Evolutionary conservation across 2,888 invertebrate species (phyloP).

Genomic region (Hemicrepidius hirtus): DNA sequence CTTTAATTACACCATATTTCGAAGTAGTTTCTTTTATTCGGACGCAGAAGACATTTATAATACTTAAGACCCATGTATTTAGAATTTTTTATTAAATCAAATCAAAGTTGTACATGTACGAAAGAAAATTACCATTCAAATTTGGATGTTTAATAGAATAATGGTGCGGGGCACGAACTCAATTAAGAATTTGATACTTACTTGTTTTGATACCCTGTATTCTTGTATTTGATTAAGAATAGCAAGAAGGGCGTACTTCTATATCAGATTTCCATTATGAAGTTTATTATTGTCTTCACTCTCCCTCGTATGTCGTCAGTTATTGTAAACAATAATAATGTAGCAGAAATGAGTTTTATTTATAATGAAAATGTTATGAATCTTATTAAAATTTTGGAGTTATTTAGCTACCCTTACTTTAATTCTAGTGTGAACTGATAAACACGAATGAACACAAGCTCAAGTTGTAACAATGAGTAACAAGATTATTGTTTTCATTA

Average conservation of each 20-base stretch:
- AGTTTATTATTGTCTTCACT: not conserved
- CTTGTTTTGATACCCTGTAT: conserved; percentile 10
- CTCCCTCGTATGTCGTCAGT: not conserved
- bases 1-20: too few species aligned
- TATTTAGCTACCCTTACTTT: not conserved
- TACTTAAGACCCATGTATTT: too few species aligned
- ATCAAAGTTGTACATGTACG: too few species aligned
- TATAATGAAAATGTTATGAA: not conserved
- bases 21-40: too few species aligned
- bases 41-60: too few species aligned
- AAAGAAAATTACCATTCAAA: not conserved
- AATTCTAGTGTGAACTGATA: not conserved
- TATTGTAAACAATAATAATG: too few species aligned
- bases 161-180: not conserved
- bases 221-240: conserved; percentile 20
- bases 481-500: conserved; percentile 21
- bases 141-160: not conserved
- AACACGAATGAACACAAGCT: conserved; percentile 1
- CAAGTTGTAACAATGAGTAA: conserved; percentile 6
- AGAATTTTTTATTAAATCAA: too few species aligned
- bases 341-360: too few species aligned
- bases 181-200: conserved; percentile 18
- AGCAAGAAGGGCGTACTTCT: conserved; percentile 6
- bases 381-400: too few species aligned
- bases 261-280: conserved; percentile 11